These are phyloP conservation scores for Apodemus agrarius DNA, from an alignment of 2,797 vertebrate species.

Conservation along the genomic window DNA sequence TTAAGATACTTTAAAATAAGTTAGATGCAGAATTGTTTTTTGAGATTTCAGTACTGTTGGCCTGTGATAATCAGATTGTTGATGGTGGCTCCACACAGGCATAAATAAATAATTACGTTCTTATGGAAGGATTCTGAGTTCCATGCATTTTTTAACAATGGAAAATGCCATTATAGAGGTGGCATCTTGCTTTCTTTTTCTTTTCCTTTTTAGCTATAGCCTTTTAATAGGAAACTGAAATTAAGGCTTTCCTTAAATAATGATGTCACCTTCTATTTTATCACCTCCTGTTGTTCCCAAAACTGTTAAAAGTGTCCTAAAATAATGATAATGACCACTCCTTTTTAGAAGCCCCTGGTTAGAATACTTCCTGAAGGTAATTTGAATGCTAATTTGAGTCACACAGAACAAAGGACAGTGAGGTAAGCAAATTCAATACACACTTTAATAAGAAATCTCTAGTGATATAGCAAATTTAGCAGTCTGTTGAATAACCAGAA, in stretches of 20 bases:
- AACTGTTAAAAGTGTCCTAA: background rate
- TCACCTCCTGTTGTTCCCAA: background rate
- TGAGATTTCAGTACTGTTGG: background rate
- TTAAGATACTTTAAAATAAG: background rate
- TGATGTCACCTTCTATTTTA: slow-evolving; percentile 20
- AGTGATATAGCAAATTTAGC: background rate
- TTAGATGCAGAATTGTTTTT: background rate
- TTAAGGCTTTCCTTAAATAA: slow-evolving; percentile 40
- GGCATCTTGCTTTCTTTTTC: background rate
- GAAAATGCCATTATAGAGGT: background rate
- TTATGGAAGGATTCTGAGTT: background rate
- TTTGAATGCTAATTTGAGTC: slow-evolving; percentile 20
- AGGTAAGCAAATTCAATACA: background rate
- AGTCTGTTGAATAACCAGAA: background rate
- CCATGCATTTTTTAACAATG: background rate
- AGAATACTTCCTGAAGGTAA: background rate
- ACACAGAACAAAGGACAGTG: background rate
- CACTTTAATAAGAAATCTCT: background rate
- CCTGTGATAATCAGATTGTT: background rate
- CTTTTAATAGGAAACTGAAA: background rate
- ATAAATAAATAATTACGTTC: background rate
- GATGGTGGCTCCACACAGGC: background rate
- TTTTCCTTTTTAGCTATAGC: background rate
- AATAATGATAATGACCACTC: background rate
- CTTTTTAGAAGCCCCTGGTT: background rate